phyloP scores from a whole-genome alignment of 2,113 vertebrate species.

The Piprites chloris region DNA sequence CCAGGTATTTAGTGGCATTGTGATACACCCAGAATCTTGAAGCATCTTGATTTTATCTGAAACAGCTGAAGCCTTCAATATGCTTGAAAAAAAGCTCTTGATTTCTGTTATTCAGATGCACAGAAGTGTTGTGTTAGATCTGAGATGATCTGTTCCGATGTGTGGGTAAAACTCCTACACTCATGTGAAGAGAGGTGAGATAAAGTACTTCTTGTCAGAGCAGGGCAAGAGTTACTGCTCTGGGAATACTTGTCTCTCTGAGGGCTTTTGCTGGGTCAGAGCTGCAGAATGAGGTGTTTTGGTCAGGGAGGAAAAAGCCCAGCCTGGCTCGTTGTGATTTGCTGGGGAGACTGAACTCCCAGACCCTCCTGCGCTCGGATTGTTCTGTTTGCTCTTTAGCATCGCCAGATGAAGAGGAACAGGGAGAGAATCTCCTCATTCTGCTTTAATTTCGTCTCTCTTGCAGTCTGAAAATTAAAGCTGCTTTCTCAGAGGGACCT shows the following conservation, averaged over 20 bases:
- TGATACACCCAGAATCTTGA: not conserved
- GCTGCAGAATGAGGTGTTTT: not conserved
- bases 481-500: constrained; percentile 62
- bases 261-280: not conserved
- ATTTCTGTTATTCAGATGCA: not conserved
- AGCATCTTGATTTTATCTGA: not conserved
- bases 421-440: not conserved
- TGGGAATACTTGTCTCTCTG: not conserved
- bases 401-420: not conserved
- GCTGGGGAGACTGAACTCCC: not conserved
- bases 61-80: not conserved
- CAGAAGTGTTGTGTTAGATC: accelerated
- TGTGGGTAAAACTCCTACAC: not conserved
- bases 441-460: constrained; percentile 6
- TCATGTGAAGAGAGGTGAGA: not conserved
- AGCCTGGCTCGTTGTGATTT: not conserved
- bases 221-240: not conserved
- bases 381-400: not conserved
- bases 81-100: not conserved
- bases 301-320: not conserved
- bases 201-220: not conserved
- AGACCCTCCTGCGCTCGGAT: not conserved
- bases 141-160: not conserved
- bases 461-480: constrained; percentile 55
- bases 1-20: not conserved